Percentiles rank a stretch among this genome's conserved stretches.
Evolutionary conservation across 2,888 invertebrate genomes (phyloP).

Genomic region (Caenorhabditis uteleia): DNA sequence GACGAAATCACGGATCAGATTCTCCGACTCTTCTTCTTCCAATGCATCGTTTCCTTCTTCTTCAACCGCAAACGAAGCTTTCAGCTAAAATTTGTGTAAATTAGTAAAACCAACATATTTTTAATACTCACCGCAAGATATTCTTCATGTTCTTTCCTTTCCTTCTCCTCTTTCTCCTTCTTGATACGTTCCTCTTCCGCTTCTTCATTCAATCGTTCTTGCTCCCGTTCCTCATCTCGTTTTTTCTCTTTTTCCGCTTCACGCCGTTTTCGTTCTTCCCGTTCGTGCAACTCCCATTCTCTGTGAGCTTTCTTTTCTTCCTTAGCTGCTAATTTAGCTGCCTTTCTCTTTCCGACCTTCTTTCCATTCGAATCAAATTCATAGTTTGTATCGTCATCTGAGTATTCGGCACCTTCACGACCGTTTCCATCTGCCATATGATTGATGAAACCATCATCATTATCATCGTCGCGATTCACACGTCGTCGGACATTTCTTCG

Average conservation of each 20-base stretch:
- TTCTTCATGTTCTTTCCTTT: slow-evolving; percentile 65
- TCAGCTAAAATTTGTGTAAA: slow-evolving; percentile 48
- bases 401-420: slow-evolving; percentile 16
- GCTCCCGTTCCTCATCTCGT: slow-evolving; percentile 56
- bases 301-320: slow-evolving; percentile 63
- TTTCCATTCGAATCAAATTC: slow-evolving; percentile 36
- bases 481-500: slow-evolving; percentile 45
- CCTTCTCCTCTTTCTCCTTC: slow-evolving; percentile 64
- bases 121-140: slow-evolving; percentile 56
- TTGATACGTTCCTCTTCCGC: slow-evolving; percentile 51
- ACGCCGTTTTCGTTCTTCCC: slow-evolving; percentile 64
- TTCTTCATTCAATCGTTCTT: slow-evolving; percentile 50
- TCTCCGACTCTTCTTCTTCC: slow-evolving; percentile 63
- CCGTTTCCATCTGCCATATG: slow-evolving; percentile 41
- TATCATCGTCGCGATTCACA: slow-evolving; percentile 46
- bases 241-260: slow-evolving; percentile 59
- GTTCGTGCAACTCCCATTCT: slow-evolving; percentile 62
- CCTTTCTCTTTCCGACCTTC: slow-evolving; percentile 68
- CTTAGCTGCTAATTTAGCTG: slow-evolving; percentile 67
- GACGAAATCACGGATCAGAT: slow-evolving; percentile 62
- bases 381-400: slow-evolving; percentile 18
- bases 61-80: slow-evolving; percentile 64
- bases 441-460: slow-evolving; percentile 42
- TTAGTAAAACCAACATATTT: neutral
- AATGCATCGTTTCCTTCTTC: slow-evolving; percentile 66